Evolutionary conservation across 2,888 invertebrate species (phyloP), one percentile per base, ranked within the genome.

Genomic region (Caenorhabditis sp.): DNA sequence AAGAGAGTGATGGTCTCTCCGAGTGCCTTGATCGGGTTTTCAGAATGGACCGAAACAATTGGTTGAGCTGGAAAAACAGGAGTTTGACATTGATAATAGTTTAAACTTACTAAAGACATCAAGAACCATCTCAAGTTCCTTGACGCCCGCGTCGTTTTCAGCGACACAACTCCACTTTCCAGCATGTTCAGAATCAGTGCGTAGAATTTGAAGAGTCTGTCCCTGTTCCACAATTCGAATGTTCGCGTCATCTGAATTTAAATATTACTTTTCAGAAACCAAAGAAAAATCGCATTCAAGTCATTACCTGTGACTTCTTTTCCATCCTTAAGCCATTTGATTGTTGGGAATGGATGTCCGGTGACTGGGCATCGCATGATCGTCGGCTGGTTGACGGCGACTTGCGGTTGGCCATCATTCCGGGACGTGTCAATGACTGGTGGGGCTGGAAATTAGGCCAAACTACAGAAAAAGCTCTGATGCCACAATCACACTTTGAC

Each of bases 91-190:
- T 7, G 24, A n/a, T n/a, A n/a, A n/a, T n/a, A n/a, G 0, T 52
- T 35, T 17, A 15, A 15, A 45, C 72, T 78, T 22, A 86, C 88
- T 82, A 76, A 85, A 88, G 1, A 89, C 86, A 55, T 89, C 85
- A 8, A 89, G 70, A 15, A 58, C 48, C 59, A 89, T 80, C 55
- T 86, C 85, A 13, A 82, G 50, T 41, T 86, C 84, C 17, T 75
- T 79, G 0, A 85, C 83, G 5, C 91, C 91, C 2, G 91, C 91
- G 2, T 87, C 73, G 80, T 91, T 91, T 50, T 86, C 86, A 5
- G 90, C 91, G 13, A 88, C 68, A 85, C 91, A 91, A 22, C 89
- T 88, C 85, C 90, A 91, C 13, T 83, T 81, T 6, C 91, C 91
- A 43, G 84, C 89, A 68, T 91, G 80, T 13, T 75, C 76, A 1